Evolutionary conservation across 2,888 invertebrate species (phyloP).

Genomic region (Apotomis turbidana): DNA sequence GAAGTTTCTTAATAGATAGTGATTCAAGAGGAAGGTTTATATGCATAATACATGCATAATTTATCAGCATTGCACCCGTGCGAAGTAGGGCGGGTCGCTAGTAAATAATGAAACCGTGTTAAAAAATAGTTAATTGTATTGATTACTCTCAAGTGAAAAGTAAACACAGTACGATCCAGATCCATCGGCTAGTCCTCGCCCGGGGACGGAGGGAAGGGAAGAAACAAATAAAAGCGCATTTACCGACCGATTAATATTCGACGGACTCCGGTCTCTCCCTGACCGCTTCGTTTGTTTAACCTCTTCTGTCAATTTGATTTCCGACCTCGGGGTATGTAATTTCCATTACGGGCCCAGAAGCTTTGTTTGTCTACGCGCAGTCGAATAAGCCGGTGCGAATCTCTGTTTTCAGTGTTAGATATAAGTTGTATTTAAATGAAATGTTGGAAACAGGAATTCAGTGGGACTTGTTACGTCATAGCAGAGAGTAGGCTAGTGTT

Average conservation of each 20-base stretch:
- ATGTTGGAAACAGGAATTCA: background rate
- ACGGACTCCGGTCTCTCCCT: conserved; percentile 62
- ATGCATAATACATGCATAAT: no score
- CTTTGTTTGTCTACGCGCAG: conserved; percentile 75
- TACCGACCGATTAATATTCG: conserved; percentile 47
- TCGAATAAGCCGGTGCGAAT: conserved; percentile 65
- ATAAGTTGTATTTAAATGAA: conserved; percentile 48
- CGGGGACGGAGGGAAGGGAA: conserved; percentile 27
- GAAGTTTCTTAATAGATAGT: no score
- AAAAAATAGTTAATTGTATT: conserved; percentile 14
- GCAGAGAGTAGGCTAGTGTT: no score
- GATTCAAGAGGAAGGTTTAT: no score
- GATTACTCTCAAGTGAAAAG: conserved; percentile 6
- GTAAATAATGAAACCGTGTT: background rate
- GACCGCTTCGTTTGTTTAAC: conserved; percentile 83
- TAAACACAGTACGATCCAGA: conserved; percentile 10
- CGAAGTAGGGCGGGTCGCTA: no score
- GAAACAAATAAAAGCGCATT: conserved; percentile 45
- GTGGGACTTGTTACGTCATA: no score
- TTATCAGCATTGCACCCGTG: no score
- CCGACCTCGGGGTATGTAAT: conserved; percentile 81
- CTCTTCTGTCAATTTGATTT: conserved; percentile 84
- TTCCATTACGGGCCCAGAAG: conserved; percentile 78
- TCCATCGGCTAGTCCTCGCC: conserved; percentile 21
- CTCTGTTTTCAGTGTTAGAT: conserved; percentile 58